Conservation (phyloP, 2,888 invertebrate genomes). For the Chalcosyrphus nemorum region DNA sequence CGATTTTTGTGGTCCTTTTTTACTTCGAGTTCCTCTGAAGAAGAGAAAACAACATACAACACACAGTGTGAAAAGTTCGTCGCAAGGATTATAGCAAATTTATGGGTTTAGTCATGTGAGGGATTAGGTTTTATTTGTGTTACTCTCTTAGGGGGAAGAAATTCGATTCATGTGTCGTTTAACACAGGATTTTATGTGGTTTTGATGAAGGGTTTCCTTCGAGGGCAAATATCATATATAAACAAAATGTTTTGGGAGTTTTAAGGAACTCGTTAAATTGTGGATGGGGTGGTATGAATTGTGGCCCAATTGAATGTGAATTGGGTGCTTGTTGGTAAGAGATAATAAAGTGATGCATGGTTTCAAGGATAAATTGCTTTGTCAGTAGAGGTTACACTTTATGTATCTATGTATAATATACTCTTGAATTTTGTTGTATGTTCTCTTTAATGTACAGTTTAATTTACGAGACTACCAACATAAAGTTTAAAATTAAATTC, state of each 20-base stretch:
- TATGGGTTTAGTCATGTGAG: slow-evolving; percentile 16
- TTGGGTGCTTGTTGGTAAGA: neutral
- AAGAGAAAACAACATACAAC: too few species aligned
- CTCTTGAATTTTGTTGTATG: too few species aligned
- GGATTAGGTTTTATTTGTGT: slow-evolving; percentile 41
- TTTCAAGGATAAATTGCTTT: neutral
- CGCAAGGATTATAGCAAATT: slow-evolving; percentile 16
- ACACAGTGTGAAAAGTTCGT: neutral
- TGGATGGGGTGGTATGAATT: neutral
- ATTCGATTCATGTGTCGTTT: slow-evolving; percentile 26
- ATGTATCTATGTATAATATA: neutral
- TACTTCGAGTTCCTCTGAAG: neutral
- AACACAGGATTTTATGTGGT: slow-evolving; percentile 14
- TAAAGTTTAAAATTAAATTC: too few species aligned
- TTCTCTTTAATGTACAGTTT: too few species aligned
- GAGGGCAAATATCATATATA: neutral
- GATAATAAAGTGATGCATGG: slow-evolving; percentile 7
- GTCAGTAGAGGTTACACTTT: neutral
- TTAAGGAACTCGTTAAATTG: slow-evolving; percentile 10
- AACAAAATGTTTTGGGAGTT: neutral
- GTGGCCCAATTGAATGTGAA: slow-evolving; percentile 5
- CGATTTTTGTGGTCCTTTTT: neutral
- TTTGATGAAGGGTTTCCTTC: slow-evolving; percentile 15
- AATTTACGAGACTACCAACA: too few species aligned
- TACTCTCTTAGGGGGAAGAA: slow-evolving; percentile 6